Base-by-base conservation (phyloP, 2,113 vertebrate genomes). In the Phrynosoma blainvillii region DNA sequence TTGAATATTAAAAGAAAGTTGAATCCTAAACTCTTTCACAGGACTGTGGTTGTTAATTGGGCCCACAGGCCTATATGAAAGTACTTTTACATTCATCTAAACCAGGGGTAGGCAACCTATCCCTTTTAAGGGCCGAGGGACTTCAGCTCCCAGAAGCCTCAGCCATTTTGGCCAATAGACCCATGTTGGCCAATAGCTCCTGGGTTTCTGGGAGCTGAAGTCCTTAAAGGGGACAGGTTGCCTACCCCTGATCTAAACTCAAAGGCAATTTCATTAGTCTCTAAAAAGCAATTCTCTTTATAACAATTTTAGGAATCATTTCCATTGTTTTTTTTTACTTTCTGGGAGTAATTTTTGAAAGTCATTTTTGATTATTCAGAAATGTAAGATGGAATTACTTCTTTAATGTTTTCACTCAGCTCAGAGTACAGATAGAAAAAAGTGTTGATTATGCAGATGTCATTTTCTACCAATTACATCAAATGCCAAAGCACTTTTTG, bases 261-360 rank as follows among this genome's bases (percentile, higher is more conserved):
- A 80, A 92, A 92, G 25, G 30, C 78, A 94, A 81, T 93, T 93
- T 91, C 92, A 94, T 92, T 93, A 94, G 87, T 32, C 32, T 93
- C 91, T 87, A 82, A 91, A 94, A 91, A 91, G 62, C 11, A 83
- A 75, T 85, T 91, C 94, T 91, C 87, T 90, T 90, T 91, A 90
- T 92, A 93, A 91, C 71, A 68, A 73, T 81, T 93, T 30, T 77
- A 89, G 40, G 27, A 89, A 70, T 36, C 27, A 59, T 3, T 90
- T 87, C 87, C 86, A 86, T 85, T 90, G 56, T 81, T 92, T 81
- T 92, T 36, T 62, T 16, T 66, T 76, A 76, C 25, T 70, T 88
- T 85, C 91, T 25, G 32, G 81, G 91, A 94, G 90, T 10, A 2
- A 14, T 87, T 36, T 75, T 85, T 93, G 83, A 92, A 88, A 75